Evolutionary conservation across 2,888 invertebrate species (phyloP).

Genomic region (Tenthredo notha): DNA sequence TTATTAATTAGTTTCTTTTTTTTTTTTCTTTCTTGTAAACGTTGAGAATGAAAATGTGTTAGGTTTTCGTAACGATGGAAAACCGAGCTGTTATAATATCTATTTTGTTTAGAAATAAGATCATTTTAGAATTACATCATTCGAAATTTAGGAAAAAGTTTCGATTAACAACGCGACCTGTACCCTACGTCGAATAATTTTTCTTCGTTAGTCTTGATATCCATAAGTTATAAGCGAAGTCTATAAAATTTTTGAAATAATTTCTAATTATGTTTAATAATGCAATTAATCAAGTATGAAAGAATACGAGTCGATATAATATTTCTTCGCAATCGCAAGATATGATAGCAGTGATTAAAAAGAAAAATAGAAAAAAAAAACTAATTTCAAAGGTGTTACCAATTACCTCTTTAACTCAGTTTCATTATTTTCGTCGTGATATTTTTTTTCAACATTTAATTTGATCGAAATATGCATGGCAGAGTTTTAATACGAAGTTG

Average conservation of each 20-base stretch:
- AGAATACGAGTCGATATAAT: neutral
- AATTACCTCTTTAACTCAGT: neutral
- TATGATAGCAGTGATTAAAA: neutral
- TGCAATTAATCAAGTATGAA: neutral
- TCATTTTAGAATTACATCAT: no score
- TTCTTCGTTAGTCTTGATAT: neutral
- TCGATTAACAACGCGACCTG: neutral
- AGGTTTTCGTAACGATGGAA: neutral
- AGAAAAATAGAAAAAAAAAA: neutral
- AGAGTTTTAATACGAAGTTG: slow-evolving; percentile 12
- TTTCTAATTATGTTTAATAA: no score
- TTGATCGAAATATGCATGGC: neutral
- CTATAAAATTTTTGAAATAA: no score
- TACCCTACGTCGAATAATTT: neutral
- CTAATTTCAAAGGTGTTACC: neutral
- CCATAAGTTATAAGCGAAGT: no score
- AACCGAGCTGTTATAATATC: neutral
- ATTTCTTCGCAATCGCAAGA: no score
- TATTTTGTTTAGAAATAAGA: neutral
- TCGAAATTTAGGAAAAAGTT: neutral
- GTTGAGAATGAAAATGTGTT: no score
- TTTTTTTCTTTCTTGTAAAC: no score
- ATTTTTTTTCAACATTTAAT: neutral
- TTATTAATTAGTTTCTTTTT: no score
- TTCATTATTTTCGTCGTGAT: neutral